phyloP scores from a whole-genome alignment of 2,888 invertebrate species.

The Cyclophora albipunctata region DNA sequence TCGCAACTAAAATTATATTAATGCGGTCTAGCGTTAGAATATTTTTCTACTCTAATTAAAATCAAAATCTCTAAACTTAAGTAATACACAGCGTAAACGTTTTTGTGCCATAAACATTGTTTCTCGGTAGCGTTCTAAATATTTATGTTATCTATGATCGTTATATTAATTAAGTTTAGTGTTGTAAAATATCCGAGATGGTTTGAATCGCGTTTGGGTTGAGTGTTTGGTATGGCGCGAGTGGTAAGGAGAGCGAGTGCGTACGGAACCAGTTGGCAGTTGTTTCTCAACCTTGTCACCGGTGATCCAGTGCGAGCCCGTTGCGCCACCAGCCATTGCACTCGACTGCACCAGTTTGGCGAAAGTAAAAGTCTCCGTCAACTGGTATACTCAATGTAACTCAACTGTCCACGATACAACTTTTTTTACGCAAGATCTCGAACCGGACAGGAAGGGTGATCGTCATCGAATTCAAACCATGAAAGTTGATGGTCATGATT shows the following conservation, averaged over 20 bases:
- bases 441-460: conserved; percentile 17
- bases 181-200: too few relatives aligned
- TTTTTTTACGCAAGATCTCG: conserved; percentile 16
- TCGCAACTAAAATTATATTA: conserved; percentile 32
- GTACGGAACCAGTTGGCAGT: conserved; percentile 35
- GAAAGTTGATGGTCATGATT: conserved; percentile 30
- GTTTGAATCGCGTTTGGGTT: not conserved
- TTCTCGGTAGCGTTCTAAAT: too few relatives aligned
- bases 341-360: conserved; percentile 53
- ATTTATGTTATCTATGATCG: too few relatives aligned
- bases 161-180: not conserved
- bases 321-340: conserved; percentile 45
- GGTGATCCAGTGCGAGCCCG: conserved; percentile 61
- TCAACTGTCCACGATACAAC: conserved; percentile 14
- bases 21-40: conserved; percentile 7
- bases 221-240: not conserved
- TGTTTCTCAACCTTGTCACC: conserved; percentile 71
- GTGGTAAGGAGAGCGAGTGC: conserved; percentile 28
- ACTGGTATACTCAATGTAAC: conserved; percentile 26
- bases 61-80: not conserved
- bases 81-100: too few relatives aligned
- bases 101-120: too few relatives aligned
- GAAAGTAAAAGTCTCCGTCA: conserved; percentile 59
- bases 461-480: conserved; percentile 15
- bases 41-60: not conserved